These are phyloP conservation scores for Nylanderia fulva DNA, from an alignment of 1,140 invertebrate genomes.

Conservation along the genomic window DNA sequence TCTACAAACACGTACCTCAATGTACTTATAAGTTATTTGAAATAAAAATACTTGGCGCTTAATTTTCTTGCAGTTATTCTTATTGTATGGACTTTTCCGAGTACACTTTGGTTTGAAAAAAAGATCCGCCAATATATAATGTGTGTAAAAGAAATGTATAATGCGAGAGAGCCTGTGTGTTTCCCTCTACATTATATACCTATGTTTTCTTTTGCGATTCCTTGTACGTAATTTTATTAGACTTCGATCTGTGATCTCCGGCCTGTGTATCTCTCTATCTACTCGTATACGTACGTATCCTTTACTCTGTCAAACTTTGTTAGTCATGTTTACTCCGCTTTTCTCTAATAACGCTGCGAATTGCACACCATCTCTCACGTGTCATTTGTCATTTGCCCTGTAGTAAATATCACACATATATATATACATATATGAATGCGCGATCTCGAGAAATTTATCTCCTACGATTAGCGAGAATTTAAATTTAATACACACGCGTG, in stretches of 20 bases:
- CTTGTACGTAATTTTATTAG: constrained; percentile 62
- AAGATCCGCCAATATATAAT: background rate
- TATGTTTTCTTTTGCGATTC: constrained; percentile 59
- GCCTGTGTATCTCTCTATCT: constrained; percentile 79
- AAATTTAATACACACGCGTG: constrained; percentile 2
- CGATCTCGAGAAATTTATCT: background rate
- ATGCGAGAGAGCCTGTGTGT: constrained; percentile 5
- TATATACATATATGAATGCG: background rate
- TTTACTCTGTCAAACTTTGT: constrained; percentile 78
- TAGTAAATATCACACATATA: constrained; percentile 26
- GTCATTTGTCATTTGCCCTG: constrained; percentile 25
- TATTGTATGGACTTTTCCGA: constrained; percentile 23
- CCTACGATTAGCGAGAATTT: background rate
- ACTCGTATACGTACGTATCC: constrained; percentile 83
- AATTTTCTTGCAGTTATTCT: constrained; percentile 58
- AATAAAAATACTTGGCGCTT: constrained; percentile 63
- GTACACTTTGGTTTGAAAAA: constrained; percentile 15
- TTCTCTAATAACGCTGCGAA: constrained; percentile 43
- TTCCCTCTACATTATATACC: constrained; percentile 10
- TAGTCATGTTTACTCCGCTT: constrained; percentile 47
- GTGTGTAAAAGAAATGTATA: background rate
- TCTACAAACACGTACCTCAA: constrained; percentile 8
- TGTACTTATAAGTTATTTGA: constrained; percentile 27
- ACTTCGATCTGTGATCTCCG: constrained; percentile 71
- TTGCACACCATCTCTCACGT: constrained; percentile 18